phyloP scores from a whole-genome alignment of 1,140 invertebrate genomes.

The Copidosoma floridanum region DNA sequence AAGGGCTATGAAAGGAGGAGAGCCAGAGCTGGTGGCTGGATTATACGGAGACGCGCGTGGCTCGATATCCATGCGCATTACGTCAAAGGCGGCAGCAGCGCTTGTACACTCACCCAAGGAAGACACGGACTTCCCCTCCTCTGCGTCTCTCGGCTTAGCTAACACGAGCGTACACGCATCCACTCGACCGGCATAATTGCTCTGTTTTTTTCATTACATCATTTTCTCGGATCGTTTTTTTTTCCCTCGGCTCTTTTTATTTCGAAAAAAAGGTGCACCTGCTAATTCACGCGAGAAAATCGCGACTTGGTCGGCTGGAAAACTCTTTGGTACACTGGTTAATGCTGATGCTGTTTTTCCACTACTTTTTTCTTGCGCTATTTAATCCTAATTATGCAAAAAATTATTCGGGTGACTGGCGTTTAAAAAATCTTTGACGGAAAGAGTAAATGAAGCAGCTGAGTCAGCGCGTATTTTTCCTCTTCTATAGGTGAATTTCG shows the following conservation, averaged over 20 bases:
- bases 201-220: slow-evolving; percentile 17
- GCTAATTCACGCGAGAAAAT: slow-evolving; percentile 14
- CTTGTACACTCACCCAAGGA: not conserved
- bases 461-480: too few species aligned
- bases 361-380: too few species aligned
- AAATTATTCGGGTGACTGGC: too few species aligned
- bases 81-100: slow-evolving; percentile 2
- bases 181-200: slow-evolving; percentile 11
- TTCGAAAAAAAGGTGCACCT: slow-evolving; percentile 12
- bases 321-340: too few species aligned
- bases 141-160: not conserved
- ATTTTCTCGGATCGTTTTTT: not conserved
- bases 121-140: not conserved
- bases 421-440: too few species aligned
- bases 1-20: too few species aligned
- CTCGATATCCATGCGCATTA: slow-evolving; percentile 9
- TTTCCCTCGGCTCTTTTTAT: slow-evolving; percentile 6
- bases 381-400: too few species aligned
- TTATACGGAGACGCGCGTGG: not conserved
- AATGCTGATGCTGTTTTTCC: too few species aligned
- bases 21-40: not conserved
- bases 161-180: too few species aligned
- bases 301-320: too few species aligned
- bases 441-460: too few species aligned
- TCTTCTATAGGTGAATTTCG: too few species aligned